Evolutionary conservation across 1,140 invertebrate species (phyloP), one percentile per base, ranked within the genome.

Genomic region (Diachasmimorpha longicaudata): DNA sequence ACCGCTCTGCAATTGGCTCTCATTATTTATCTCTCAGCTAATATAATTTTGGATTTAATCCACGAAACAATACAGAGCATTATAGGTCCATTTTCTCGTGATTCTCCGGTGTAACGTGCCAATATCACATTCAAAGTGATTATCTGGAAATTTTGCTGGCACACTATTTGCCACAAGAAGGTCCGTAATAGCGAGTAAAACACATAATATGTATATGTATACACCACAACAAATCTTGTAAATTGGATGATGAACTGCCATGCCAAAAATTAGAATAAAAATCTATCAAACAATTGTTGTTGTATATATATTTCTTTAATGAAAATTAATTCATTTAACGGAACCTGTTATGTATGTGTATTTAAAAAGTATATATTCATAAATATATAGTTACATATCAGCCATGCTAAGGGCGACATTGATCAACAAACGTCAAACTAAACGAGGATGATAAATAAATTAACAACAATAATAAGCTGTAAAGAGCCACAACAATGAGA

Each of bases 401-500:
- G 86, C 85, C 88, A 89, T 89, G 88, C 87, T 85, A 86, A 87
- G 86, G 86, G 84, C 85, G 85, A 89, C 87, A 89, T 82, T 85
- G 85, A 87, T 75, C 82, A 74, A 77, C 63, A 71, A 77, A 76
- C 70, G 52, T 69, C 48, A 69, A 75, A 78, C 68, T 63, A 72
- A 78, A 68, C 39, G 13, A 79, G 69, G 69, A 76, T 71, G 52
- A 76, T 70, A 55, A 73, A 78, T 70, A 71, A 76, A 76, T 71
- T 66, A 77, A 67, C 19, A 84, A 86, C 83, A 88, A 87, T 84
- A 88, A 87, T 85, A 89, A 89, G 87, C 87, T 85, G 86, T 87
- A 88, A 89, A 89, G 88, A 89, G 88, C 88, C 87, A 89, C 87
- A 89, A 89, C 87, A 88, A 89, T 89, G 88, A 89, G 88, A 89